These are phyloP conservation scores for Saxicola maurus DNA, from an alignment of 2,797 vertebrate species.

Conservation along the genomic window DNA sequence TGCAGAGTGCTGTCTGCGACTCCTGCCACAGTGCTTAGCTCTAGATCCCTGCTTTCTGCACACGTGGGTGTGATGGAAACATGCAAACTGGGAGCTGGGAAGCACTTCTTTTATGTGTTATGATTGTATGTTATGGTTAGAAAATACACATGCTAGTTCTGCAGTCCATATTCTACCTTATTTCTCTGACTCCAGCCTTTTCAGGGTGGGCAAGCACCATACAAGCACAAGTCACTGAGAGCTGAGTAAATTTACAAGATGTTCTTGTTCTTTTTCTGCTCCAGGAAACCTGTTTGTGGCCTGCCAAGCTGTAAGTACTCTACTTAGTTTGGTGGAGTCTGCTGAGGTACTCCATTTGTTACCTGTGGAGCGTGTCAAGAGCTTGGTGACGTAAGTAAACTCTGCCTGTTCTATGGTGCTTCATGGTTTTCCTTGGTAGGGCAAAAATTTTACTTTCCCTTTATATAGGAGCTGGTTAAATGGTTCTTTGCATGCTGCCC, in stretches of 20 bases:
- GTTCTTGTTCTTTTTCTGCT: constrained; percentile 47
- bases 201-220: not conserved
- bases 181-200: not conserved
- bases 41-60: not conserved
- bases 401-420: not conserved
- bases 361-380: constrained; percentile 80
- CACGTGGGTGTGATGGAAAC: not conserved
- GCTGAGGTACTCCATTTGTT: constrained; percentile 80
- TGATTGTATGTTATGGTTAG: not conserved
- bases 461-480: not conserved
- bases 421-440: not conserved
- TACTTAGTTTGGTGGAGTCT: constrained; percentile 87
- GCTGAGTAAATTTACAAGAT: constrained; percentile 18
- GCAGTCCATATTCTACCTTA: not conserved
- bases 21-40: not conserved
- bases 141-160: not conserved
- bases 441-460: not conserved
- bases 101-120: not conserved
- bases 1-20: not conserved
- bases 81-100: not conserved
- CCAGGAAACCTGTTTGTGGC: constrained; percentile 87
- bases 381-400: constrained; percentile 79
- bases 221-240: not conserved
- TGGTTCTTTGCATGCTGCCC: not conserved
- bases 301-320: constrained; percentile 87